Percentiles rank a stretch among this genome's conserved stretches.
Evolutionary conservation across 1,140 invertebrate genomes (phyloP).

Genomic region (Manduca sexta): DNA sequence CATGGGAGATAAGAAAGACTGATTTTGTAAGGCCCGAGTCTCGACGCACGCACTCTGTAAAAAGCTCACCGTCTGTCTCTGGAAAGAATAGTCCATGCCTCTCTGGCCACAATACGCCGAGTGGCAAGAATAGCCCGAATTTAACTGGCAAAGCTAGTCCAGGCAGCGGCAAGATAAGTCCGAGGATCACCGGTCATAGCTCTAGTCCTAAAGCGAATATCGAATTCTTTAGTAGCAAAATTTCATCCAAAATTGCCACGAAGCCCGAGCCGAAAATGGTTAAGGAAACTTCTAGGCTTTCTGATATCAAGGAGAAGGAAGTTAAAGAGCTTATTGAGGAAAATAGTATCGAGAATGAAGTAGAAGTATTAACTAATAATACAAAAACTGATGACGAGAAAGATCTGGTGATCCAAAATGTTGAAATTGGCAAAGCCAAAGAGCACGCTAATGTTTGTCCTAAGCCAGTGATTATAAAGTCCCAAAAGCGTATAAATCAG

Average conservation of each 20-base stretch:
- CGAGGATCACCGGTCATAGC: slow-evolving; percentile 52
- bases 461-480: slow-evolving; percentile 58
- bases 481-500: slow-evolving; percentile 28
- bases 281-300: slow-evolving; percentile 48
- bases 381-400: neutral
- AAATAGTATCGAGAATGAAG: slow-evolving; percentile 1
- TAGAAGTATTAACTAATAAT: neutral
- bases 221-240: slow-evolving; percentile 66
- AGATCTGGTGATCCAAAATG: slow-evolving; percentile 16
- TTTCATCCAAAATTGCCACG: slow-evolving; percentile 49
- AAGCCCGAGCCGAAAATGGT: slow-evolving; percentile 52
- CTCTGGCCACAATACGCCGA: slow-evolving; percentile 78
- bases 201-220: slow-evolving; percentile 66
- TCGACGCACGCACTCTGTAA: slow-evolving; percentile 65
- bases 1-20: slow-evolving; percentile 96
- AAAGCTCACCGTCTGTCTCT: slow-evolving; percentile 73
- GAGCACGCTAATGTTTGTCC: slow-evolving; percentile 61
- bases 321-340: slow-evolving; percentile 33
- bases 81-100: slow-evolving; percentile 78
- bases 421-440: slow-evolving; percentile 70
- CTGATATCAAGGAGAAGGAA: slow-evolving; percentile 61
- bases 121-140: slow-evolving; percentile 71
- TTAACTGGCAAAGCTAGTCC: slow-evolving; percentile 65
- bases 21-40: slow-evolving; percentile 79
- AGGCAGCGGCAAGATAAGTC: slow-evolving; percentile 67